Conservation (phyloP, 2,797 vertebrate species). For the Rhodeus uyekii region DNA sequence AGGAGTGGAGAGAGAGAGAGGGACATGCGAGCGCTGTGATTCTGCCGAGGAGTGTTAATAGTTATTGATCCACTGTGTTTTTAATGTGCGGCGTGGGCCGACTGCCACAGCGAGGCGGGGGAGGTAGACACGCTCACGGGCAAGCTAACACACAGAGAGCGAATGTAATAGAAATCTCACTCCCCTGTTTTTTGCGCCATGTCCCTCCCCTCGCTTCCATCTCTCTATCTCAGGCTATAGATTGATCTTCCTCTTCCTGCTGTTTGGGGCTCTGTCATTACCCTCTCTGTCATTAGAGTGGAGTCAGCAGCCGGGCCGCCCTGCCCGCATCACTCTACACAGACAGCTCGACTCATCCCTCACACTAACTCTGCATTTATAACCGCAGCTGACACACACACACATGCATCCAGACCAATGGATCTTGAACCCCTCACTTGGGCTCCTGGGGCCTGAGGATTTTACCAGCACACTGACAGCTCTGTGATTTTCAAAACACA, state of each 20-base stretch:
- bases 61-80: constrained; percentile 98
- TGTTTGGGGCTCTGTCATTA: constrained; percentile 99
- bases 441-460: constrained; percentile 16
- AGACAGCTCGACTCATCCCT: constrained; percentile 99
- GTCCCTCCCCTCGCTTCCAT: constrained; percentile 84
- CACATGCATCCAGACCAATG: constrained; percentile 1
- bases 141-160: constrained; percentile 89
- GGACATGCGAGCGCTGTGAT: constrained; percentile 78
- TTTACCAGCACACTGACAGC: constrained; percentile 35
- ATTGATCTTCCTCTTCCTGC: constrained; percentile 99
- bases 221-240: constrained; percentile 94
- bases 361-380: constrained; percentile 96
- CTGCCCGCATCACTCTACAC: constrained; percentile 98
- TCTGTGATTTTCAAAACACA: constrained; percentile 23
- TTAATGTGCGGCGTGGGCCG: constrained; percentile 93
- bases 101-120: constrained; percentile 80
- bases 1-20: constrained; percentile 1
- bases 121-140: constrained; percentile 81
- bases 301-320: constrained; percentile 92
- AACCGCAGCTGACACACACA: constrained; percentile 83
- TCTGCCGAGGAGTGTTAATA: constrained; percentile 99
- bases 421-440: constrained; percentile 17
- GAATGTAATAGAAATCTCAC: constrained; percentile 83
- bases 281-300: constrained; percentile 99
- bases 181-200: constrained; percentile 62